Evolutionary conservation across 2,888 invertebrate species (phyloP), one percentile per base, ranked within the genome.

Genomic region (Amphipyra berbera): DNA sequence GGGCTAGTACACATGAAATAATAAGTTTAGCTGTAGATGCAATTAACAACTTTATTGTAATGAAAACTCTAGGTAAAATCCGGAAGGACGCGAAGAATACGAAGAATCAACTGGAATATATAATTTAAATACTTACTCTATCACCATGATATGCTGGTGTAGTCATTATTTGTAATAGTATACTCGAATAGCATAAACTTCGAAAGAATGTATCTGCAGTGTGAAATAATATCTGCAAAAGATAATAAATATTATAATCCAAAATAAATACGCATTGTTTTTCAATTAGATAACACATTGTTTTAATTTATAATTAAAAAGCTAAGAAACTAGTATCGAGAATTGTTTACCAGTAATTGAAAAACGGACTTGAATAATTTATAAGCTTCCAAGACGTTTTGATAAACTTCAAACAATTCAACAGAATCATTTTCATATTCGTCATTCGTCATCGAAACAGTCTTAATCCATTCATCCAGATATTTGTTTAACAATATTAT

Each of bases 181-280:
- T 13, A 42, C 61, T 46, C 6, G 74, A 45, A 41, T 74, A 76
- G 6, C 54, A 61, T 15, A 78, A 61, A 35, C 46, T 53, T 40
- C 68, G 65, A 6, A 56, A 61, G 42, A 78, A 78, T 14, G 59
- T 64, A 41, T 74, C 68, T 2, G 30, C 13, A 0, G 45, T 52
- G 6, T 78, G 75, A 1, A 66, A 78, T 6, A 78, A 58, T 33
- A 74, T 47, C 78, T 76, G 62, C 8, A 12, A 38, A 48, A 6
- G 0, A 60, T 38, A 49, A 37, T 21, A 3, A 21, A 21, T 21
- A 21, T 3, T 21, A 21, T 21, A 1, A 21, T 21, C 21, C 21
- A 21, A 21, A 21, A n/a, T n/a, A 21, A 21, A 21, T 21, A 21
- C 1, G 21, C 2, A 2, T 21, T 3, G 3, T 21, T 21, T 21